These are phyloP conservation scores for Diabrotica undecimpunctata DNA, from an alignment of 1,140 invertebrate genomes.

Conservation along the genomic window DNA sequence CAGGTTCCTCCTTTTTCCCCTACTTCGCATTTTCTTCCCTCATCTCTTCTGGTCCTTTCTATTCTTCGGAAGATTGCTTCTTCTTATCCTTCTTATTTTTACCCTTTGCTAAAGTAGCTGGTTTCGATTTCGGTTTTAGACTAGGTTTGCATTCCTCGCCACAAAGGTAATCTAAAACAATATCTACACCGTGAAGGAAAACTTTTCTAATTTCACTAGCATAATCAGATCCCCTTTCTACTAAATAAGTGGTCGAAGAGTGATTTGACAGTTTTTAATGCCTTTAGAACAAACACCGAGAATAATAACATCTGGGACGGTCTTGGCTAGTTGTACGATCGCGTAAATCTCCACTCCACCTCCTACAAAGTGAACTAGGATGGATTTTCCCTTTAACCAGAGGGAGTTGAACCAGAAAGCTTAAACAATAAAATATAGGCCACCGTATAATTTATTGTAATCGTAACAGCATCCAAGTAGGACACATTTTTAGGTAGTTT, in stretches of 20 bases:
- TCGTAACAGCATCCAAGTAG: conserved; percentile 74
- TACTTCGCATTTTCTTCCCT: conserved; percentile 59
- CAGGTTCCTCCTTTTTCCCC: conserved; percentile 51
- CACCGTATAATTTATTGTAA: conserved; percentile 82
- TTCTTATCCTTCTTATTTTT: conserved; percentile 74
- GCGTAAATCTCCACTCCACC: conserved; percentile 88
- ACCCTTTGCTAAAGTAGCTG: conserved; percentile 68
- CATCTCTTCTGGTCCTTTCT: conserved; percentile 61
- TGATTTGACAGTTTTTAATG: conserved; percentile 66
- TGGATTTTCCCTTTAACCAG: conserved; percentile 76
- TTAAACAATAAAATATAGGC: conserved; percentile 85
- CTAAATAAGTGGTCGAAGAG: conserved; percentile 73
- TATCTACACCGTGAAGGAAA: conserved; percentile 76
- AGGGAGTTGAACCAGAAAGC: conserved; percentile 68
- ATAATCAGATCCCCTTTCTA: conserved; percentile 75
- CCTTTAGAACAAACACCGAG: conserved; percentile 81
- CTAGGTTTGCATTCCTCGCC: conserved; percentile 85
- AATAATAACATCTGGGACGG: conserved; percentile 75
- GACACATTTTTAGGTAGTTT: conserved; percentile 73
- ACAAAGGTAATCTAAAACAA: conserved; percentile 83
- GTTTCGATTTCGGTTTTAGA: conserved; percentile 72
- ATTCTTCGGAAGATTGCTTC: conserved; percentile 64
- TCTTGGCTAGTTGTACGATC: conserved; percentile 75
- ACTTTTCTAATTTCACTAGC: conserved; percentile 77
- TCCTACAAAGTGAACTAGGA: conserved; percentile 81